A percentile compares a stretch with the other conserved stretches of the same genome.
These are phyloP conservation scores for Chionodraco myersi DNA, from an alignment of 2,113 vertebrate species.

Conservation along the genomic window DNA sequence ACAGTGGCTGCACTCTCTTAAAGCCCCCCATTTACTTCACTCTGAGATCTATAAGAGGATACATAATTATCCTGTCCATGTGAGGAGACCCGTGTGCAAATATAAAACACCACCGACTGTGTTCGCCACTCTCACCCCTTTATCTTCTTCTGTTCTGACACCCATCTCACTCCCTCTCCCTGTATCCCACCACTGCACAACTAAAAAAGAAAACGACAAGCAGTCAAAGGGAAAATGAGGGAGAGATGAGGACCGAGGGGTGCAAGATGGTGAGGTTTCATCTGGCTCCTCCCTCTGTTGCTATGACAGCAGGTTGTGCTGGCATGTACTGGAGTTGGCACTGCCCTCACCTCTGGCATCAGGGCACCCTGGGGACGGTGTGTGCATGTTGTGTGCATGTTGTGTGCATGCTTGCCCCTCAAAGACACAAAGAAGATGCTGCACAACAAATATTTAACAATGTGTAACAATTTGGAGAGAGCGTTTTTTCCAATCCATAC, in stretches of 20 bases:
- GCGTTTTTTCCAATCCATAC: neutral
- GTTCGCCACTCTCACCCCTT: constrained; percentile 1
- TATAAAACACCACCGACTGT: constrained; percentile 12
- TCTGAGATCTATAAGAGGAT: constrained; percentile 25
- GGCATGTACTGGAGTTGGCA: constrained; percentile 81
- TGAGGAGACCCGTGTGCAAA: constrained; percentile 7
- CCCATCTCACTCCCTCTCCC: neutral
- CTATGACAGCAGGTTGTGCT: constrained; percentile 85
- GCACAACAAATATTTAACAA: neutral
- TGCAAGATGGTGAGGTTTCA: constrained; percentile 62
- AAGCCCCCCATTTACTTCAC: constrained; percentile 1
- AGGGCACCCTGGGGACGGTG: constrained; percentile 70
- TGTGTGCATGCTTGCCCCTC: constrained; percentile 8
- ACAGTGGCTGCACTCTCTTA: neutral
- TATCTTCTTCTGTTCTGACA: constrained; percentile 20
- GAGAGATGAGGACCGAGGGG: constrained; percentile 17
- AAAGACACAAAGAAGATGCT: neutral
- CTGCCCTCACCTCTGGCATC: constrained; percentile 83
- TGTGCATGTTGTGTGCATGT: constrained; percentile 38
- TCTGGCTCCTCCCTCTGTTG: constrained; percentile 81
- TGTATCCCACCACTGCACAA: neutral
- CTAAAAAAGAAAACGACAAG: constrained; percentile 2
- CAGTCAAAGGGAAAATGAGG: neutral
- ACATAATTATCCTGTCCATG: constrained; percentile 21
- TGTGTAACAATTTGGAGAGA: neutral